phyloP scores from a whole-genome alignment of 2,797 vertebrate species.

The Ibycter americanus region DNA sequence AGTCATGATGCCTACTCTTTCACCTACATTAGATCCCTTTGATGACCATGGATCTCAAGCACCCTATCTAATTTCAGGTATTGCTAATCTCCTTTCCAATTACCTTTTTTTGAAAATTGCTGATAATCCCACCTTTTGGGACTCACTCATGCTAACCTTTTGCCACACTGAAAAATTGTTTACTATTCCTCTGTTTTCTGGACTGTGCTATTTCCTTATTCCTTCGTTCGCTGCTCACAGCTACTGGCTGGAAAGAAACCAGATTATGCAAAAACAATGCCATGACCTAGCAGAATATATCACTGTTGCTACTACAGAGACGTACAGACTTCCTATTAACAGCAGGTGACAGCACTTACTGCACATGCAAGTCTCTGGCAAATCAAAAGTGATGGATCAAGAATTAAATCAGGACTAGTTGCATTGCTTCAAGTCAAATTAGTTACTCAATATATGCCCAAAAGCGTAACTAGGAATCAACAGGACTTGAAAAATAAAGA shows the following conservation, averaged over 20 bases:
- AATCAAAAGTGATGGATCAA: slow-evolving; percentile 22
- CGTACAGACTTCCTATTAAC: slow-evolving; percentile 14
- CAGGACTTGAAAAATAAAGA: background rate
- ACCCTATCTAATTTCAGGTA: background rate
- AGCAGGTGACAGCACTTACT: slow-evolving; percentile 41
- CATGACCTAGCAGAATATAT: slow-evolving; percentile 13
- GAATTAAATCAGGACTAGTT: slow-evolving; percentile 38
- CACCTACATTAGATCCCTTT: background rate
- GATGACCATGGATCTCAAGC: background rate
- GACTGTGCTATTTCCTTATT: background rate
- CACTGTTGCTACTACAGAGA: background rate
- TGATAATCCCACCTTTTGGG: background rate
- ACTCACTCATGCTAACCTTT: background rate
- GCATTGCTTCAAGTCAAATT: slow-evolving; percentile 29
- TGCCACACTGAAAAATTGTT: background rate
- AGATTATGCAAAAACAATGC: background rate
- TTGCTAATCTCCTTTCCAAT: background rate
- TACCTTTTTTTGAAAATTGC: background rate
- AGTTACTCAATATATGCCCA: background rate
- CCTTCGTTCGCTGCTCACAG: background rate
- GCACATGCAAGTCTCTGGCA: background rate
- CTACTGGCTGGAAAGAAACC: background rate
- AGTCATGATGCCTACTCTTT: background rate
- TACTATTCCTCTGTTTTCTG: background rate
- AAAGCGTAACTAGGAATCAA: background rate